phyloP scores from a whole-genome alignment of 2,797 vertebrate species.

The Fistularia tabacaria region DNA sequence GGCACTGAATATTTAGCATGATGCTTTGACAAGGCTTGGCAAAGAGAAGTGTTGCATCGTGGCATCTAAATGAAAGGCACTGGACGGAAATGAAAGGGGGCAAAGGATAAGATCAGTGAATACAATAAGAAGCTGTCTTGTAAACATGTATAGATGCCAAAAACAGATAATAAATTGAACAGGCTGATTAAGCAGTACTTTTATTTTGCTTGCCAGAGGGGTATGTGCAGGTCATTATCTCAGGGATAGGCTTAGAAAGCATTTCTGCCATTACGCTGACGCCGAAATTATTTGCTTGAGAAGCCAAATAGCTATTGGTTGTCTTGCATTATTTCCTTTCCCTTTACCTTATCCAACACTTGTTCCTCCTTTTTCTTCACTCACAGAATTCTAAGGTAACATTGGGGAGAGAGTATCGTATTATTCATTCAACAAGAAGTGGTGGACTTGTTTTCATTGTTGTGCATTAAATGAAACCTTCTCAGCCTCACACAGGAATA shows the following conservation, averaged over 20 bases:
- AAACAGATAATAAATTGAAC: conserved; percentile 64
- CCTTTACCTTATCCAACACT: conserved; percentile 1
- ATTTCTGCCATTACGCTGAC: conserved; percentile 41
- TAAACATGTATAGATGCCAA: conserved; percentile 69
- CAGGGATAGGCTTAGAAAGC: conserved; percentile 24
- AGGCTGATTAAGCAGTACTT: conserved; percentile 65
- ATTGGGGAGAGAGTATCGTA: no score
- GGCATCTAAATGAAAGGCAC: conserved; percentile 66
- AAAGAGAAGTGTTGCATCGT: conserved; percentile 37
- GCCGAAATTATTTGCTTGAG: conserved; percentile 41
- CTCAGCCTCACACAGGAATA: conserved; percentile 33
- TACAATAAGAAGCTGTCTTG: conserved; percentile 72
- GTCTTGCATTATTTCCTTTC: conserved; percentile 25
- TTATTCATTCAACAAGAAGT: no score
- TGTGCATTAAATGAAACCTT: conserved; percentile 38
- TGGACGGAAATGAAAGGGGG: conserved; percentile 74
- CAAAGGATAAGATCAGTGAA: conserved; percentile 72
- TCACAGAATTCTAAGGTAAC: no score
- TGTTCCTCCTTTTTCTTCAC: no score
- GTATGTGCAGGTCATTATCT: conserved; percentile 57
- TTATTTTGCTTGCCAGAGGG: conserved; percentile 62
- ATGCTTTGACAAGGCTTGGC: conserved; percentile 55
- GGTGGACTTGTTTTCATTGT: background rate
- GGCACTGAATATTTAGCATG: conserved; percentile 54
- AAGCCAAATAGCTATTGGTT: conserved; percentile 40